Conservation (phyloP, 2,888 invertebrate species). For the Schizaphis graminum region DNA sequence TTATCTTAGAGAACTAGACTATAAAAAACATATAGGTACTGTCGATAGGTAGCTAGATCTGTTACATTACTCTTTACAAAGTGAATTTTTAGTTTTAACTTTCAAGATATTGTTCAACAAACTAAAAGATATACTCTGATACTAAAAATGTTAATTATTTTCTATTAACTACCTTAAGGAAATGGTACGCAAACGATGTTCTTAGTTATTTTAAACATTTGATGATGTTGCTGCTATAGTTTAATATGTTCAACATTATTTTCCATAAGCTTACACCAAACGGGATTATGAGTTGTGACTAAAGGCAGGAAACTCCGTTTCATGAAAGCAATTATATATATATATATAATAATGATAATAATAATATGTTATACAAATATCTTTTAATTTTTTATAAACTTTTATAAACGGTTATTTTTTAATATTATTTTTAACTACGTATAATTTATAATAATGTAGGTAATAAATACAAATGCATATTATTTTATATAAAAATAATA, state of each 20-base stretch:
- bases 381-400: not conserved
- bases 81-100: not conserved
- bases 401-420: not conserved
- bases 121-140: not conserved
- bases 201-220: not conserved
- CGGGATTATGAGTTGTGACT: not conserved
- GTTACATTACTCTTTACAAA: not conserved
- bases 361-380: not conserved
- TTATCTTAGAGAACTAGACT: not conserved
- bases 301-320: not conserved
- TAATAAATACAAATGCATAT: not conserved
- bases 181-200: not conserved
- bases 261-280: not conserved
- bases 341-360: not conserved
- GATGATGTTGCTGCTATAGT: not conserved
- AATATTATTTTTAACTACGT: not conserved
- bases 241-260: not conserved
- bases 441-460: not conserved
- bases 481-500: not conserved
- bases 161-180: not conserved
- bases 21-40: not conserved
- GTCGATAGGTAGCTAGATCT: not conserved
- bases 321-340: not conserved
- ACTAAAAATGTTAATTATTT: not conserved
- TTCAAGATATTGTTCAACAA: not conserved